Percentiles rank a stretch among this genome's conserved stretches.
These are phyloP conservation scores for Tribolium madens DNA, from an alignment of 1,140 invertebrate genomes.

Conservation along the genomic window DNA sequence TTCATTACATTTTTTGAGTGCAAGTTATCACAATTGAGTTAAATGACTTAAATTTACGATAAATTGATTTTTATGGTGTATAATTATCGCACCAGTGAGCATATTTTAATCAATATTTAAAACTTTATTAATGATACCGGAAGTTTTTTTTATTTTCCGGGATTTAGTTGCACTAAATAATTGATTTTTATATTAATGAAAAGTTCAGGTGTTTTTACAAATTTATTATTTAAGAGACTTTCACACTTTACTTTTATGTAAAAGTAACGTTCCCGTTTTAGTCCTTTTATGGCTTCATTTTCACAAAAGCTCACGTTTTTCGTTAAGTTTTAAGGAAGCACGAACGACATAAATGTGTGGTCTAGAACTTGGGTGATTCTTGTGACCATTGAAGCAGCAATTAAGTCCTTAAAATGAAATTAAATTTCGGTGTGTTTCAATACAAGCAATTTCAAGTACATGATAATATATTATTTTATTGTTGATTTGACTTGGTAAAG, in stretches of 20 bases:
- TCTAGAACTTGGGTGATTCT: neutral
- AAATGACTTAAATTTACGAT: neutral
- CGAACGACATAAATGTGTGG: neutral
- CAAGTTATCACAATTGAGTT: neutral
- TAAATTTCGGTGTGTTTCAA: neutral
- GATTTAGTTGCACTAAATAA: no score
- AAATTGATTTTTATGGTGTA: neutral
- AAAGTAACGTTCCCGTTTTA: neutral
- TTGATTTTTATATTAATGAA: neutral
- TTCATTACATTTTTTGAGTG: neutral
- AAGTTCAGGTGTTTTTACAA: neutral
- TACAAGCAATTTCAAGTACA: no score
- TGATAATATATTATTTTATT: no score
- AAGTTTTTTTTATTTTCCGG: no score
- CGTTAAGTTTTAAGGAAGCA: conserved; percentile 13
- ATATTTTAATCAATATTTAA: neutral
- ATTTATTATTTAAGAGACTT: neutral
- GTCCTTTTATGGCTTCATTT: neutral
- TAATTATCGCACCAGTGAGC: neutral
- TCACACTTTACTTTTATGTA: neutral
- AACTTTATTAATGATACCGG: neutral
- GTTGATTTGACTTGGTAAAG: neutral
- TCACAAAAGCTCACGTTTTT: conserved; percentile 1
- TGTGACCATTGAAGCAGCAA: neutral
- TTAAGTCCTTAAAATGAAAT: neutral